phyloP scores from a whole-genome alignment of 2,888 invertebrate species.

The Idaea aversata region DNA sequence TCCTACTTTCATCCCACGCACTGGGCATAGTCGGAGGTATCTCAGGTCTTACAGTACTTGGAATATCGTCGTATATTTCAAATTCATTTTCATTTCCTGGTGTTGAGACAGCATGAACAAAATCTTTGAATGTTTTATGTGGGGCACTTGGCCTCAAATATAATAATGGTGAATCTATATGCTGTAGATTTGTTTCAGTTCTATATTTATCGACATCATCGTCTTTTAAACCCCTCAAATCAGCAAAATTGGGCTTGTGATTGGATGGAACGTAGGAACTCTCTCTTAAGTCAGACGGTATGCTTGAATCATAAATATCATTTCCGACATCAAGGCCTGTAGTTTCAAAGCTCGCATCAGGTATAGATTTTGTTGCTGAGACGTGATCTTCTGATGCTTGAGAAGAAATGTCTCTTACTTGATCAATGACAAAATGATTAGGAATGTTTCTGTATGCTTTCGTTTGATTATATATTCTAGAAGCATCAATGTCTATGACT shows the following conservation, averaged over 20 bases:
- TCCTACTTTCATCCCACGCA: conserved; percentile 55
- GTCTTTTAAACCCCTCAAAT: conserved; percentile 67
- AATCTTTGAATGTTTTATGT: conserved; percentile 76
- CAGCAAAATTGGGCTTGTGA: conserved; percentile 60
- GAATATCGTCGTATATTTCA: conserved; percentile 67
- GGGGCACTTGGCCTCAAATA: conserved; percentile 76
- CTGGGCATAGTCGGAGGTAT: conserved; percentile 36
- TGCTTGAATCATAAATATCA: conserved; percentile 54
- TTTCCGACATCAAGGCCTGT: conserved; percentile 61
- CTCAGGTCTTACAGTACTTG: conserved; percentile 48
- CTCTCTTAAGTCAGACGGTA: conserved; percentile 51
- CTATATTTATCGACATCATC: conserved; percentile 71
- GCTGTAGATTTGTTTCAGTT: conserved; percentile 68
- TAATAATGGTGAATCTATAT: conserved; percentile 81
- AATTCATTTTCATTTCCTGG: conserved; percentile 57
- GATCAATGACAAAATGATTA: conserved; percentile 60
- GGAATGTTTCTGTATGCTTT: conserved; percentile 68
- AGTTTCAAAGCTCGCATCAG: conserved; percentile 69
- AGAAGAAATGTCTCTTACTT: conserved; percentile 74
- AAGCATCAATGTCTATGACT: conserved; percentile 80
- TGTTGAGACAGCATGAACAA: conserved; percentile 54
- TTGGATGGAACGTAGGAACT: conserved; percentile 46
- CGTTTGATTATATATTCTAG: conserved; percentile 53
- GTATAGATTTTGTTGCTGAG: conserved; percentile 62
- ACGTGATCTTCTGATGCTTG: conserved; percentile 75